phyloP scores from a whole-genome alignment of 1,140 invertebrate genomes.

The Hycleus phaleratus region DNA sequence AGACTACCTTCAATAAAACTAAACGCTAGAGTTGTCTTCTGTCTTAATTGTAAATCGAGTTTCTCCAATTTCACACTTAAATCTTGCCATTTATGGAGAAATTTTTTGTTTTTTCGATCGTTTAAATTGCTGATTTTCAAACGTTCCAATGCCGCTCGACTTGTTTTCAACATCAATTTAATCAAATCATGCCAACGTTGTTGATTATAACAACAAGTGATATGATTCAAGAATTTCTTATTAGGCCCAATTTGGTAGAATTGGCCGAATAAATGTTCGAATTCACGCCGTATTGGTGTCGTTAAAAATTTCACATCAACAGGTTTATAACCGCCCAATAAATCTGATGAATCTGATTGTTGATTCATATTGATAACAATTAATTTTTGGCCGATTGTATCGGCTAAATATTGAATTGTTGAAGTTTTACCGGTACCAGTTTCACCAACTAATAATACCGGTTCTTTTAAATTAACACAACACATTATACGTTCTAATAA shows the following conservation, averaged over 20 bases:
- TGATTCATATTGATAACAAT: constrained; percentile 99
- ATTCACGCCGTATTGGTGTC: constrained; percentile 70
- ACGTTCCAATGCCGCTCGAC: constrained; percentile 58
- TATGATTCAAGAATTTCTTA: constrained; percentile 71
- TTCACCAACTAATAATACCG: constrained; percentile 93
- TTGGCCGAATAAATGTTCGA: constrained; percentile 71
- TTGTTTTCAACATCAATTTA: constrained; percentile 68
- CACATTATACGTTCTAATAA: constrained; percentile 82
- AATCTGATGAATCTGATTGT: constrained; percentile 93
- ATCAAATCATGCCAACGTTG: constrained; percentile 66
- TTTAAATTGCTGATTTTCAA: constrained; percentile 20
- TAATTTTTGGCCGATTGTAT: constrained; percentile 73
- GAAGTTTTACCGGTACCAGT: constrained; percentile 98
- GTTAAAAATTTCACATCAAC: constrained; percentile 84
- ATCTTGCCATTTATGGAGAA: constrained; percentile 41
- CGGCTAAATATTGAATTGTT: constrained; percentile 87
- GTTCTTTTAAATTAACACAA: constrained; percentile 76
- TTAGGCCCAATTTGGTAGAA: constrained; percentile 80
- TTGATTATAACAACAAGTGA: constrained; percentile 66
- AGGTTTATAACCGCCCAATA: constrained; percentile 95
- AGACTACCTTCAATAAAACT: constrained; percentile 89
- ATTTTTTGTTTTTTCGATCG: constrained; percentile 15
- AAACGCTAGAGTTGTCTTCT: constrained; percentile 72
- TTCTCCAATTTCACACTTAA: constrained; percentile 65
- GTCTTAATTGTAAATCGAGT: constrained; percentile 60